Percentiles rank a stretch among this genome's conserved stretches.
Conservation (phyloP, 2,888 invertebrate genomes). For the Plemyria rubiginata region DNA sequence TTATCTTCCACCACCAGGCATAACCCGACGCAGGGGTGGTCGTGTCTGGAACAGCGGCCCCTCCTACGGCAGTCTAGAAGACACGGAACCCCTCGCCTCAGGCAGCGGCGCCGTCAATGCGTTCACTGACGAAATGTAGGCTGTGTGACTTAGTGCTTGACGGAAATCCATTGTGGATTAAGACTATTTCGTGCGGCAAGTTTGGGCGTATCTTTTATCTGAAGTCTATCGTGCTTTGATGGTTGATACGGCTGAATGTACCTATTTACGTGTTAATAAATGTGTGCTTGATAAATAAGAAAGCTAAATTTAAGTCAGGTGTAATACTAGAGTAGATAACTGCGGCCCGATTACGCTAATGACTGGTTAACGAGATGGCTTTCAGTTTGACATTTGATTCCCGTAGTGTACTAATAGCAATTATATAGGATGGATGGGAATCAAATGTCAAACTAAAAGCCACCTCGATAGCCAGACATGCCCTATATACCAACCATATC, state of each 20-base stretch:
- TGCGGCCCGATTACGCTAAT: too few relatives aligned
- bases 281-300: neutral
- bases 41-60: constrained; percentile 76
- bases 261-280: neutral
- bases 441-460: too few relatives aligned
- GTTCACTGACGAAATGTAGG: constrained; percentile 74
- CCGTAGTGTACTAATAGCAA: too few relatives aligned
- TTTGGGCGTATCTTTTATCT: neutral
- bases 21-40: constrained; percentile 81
- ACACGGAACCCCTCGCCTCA: constrained; percentile 63
- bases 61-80: constrained; percentile 87
- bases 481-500: too few relatives aligned
- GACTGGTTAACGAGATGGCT: too few relatives aligned
- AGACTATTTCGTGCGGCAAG: neutral
- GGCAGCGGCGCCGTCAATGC: constrained; percentile 68
- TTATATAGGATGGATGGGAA: too few relatives aligned
- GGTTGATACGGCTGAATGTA: neutral
- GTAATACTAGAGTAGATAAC: neutral
- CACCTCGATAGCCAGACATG: too few relatives aligned
- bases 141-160: constrained; percentile 19
- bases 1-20: constrained; percentile 60
- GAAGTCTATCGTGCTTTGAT: neutral
- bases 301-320: neutral
- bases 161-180: neutral
- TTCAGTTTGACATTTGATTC: too few relatives aligned